Evolutionary conservation across 2,113 vertebrate genomes (phyloP).

Genomic region (Argyrosomus japonicus): DNA sequence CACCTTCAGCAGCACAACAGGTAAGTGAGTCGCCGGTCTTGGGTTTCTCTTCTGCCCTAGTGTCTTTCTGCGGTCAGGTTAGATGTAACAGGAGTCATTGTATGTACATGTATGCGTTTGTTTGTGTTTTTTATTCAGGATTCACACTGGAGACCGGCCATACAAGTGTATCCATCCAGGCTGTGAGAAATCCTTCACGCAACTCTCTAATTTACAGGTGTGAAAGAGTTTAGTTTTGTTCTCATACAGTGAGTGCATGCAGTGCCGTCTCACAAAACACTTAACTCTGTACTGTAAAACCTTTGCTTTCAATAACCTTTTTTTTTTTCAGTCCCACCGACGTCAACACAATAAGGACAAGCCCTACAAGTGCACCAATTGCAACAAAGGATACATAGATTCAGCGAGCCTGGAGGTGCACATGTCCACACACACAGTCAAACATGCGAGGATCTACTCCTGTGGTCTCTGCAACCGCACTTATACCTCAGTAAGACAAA

Average conservation of each 20-base stretch:
- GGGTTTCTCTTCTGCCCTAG: slow-evolving; percentile 47
- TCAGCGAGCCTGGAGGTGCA: slow-evolving; percentile 94
- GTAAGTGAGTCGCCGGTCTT: slow-evolving; percentile 80
- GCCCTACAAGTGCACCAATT: slow-evolving; percentile 98
- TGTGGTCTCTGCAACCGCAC: slow-evolving; percentile 97
- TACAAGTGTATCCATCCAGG: slow-evolving; percentile 96
- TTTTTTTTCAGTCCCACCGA: slow-evolving; percentile 91
- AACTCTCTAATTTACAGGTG: slow-evolving; percentile 98
- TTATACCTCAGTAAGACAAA: slow-evolving; percentile 95
- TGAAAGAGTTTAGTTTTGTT: slow-evolving; percentile 30
- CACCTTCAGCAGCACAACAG: slow-evolving; percentile 99
- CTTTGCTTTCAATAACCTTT: slow-evolving; percentile 14
- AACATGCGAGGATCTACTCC: slow-evolving; percentile 97
- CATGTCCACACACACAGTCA: slow-evolving; percentile 96
- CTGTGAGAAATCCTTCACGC: slow-evolving; percentile 98
- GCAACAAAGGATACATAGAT: slow-evolving; percentile 96
- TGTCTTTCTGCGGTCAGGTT: slow-evolving; percentile 7
- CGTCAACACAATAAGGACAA: slow-evolving; percentile 99
- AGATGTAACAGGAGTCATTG: slow-evolving; percentile 13
- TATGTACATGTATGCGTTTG: slow-evolving; percentile 49
- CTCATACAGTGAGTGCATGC: not conserved
- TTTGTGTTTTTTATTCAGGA: slow-evolving; percentile 84
- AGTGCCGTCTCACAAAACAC: not conserved
- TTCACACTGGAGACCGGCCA: slow-evolving; percentile 97
- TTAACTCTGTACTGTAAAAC: slow-evolving; percentile 14